A percentile compares a stretch with the other conserved stretches of the same genome.
phyloP scores from a whole-genome alignment of 2,888 invertebrate species.

The Lithophane leautieri region DNA sequence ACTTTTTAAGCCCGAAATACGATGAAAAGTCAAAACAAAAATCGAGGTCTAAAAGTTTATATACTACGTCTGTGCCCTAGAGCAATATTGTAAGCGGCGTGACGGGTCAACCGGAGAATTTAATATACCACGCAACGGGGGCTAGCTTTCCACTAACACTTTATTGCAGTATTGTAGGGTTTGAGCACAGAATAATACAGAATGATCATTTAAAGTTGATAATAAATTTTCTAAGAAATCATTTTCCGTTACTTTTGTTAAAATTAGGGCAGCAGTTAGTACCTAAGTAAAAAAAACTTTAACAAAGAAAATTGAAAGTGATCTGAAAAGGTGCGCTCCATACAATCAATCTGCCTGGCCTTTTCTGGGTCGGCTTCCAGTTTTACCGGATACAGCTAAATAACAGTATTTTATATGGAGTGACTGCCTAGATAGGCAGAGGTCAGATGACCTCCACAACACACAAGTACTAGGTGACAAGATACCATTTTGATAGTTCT shows the following conservation, averaged over 20 bases:
- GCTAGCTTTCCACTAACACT: slow-evolving; percentile 56
- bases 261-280: no score
- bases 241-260: no score
- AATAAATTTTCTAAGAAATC: no score
- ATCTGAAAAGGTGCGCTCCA: slow-evolving; percentile 5
- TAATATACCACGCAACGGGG: slow-evolving; percentile 60
- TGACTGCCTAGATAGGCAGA: no score
- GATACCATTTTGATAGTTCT: neutral
- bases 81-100: slow-evolving; percentile 52
- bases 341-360: neutral
- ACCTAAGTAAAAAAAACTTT: no score
- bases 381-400: neutral
- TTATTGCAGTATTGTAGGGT: slow-evolving; percentile 48
- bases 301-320: no score
- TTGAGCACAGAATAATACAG: slow-evolving; percentile 4
- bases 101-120: slow-evolving; percentile 59
- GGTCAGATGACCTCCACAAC: no score
- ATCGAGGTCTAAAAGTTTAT: slow-evolving; percentile 20
- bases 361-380: neutral
- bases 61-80: slow-evolving; percentile 13
- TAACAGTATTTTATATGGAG: no score
- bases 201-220: no score
- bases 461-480: no score
- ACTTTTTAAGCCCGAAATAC: neutral
- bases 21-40: neutral